Base-by-base conservation (phyloP, 2,113 vertebrate genomes). In the Marcusenius ussheri region DNA sequence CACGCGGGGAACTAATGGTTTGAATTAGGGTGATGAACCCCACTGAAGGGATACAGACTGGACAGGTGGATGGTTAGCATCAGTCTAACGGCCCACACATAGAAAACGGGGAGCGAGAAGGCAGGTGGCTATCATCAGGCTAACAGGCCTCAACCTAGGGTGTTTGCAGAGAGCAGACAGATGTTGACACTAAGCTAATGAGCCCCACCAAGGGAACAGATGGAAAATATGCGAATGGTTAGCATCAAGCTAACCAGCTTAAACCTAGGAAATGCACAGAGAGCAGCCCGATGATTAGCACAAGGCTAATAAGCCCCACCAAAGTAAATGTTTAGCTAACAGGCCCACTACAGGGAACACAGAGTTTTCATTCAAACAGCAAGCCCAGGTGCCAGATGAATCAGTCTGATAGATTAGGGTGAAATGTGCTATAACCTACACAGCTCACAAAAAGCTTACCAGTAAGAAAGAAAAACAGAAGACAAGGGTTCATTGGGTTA, bases 201-300 rank as follows among this genome's bases (percentile, higher is more conserved):
- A 97, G 97, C 90, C 97, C 97, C 80, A 97, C 88, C 97, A 97
- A 89, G 0, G 92, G 13, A 24, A 83, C 70, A 86, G 88, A 91
- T 90, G 2, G 77, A 56, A 5, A 58, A 50, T 49, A 88, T 27
- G 84, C n/a, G 9, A 31, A 47, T 51, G 45, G 49, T 19, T 83
- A 46, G 35, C 42, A 42, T 83, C 77, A 45, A 17, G 15, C 77
- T 83, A 21, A 83, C 35, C 17, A 3, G 1, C 31, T 0, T 39
- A 13, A 42, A 83, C 2, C 35, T 19, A 83, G 39, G 42, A 80
- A 74, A 74, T 5, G 4, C 31, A 74, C 27, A 74, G 66, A 74
- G 10, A 74, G 27, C n/a, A 35, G 66, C 24, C 66, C 10, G 66
- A 35, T 24, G 17, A 24, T 21, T 42, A 83, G 39, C 77, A 7